A percentile compares a stretch with the other conserved stretches of the same genome.
Evolutionary conservation across 1,140 invertebrate species (phyloP).

Genomic region (Rhopalosiphum maidis): DNA sequence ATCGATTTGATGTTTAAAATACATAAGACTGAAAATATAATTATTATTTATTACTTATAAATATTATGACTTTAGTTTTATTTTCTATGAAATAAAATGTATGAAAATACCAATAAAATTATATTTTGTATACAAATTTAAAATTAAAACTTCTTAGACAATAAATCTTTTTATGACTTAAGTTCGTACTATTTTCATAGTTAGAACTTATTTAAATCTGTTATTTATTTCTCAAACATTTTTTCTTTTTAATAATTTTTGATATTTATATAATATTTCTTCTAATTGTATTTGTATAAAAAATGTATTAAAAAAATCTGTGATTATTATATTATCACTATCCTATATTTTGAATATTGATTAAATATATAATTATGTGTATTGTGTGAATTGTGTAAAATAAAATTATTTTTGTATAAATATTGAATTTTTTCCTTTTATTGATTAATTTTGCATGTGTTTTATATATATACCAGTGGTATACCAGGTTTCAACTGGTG

Average conservation of each 20-base stretch:
- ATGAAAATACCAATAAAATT: background rate
- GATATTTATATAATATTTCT: background rate
- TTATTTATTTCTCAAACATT: background rate
- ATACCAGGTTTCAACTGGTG: no score
- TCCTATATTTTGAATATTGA: background rate
- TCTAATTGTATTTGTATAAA: background rate
- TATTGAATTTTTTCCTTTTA: background rate
- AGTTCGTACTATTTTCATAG: background rate
- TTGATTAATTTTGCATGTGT: background rate
- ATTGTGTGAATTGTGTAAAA: background rate
- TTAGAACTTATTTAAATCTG: background rate
- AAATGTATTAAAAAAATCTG: background rate
- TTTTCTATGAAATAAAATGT: background rate
- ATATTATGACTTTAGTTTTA: background rate
- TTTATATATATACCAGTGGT: background rate
- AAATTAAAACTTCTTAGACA: background rate
- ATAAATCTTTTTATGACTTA: background rate
- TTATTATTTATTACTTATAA: background rate
- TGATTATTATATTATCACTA: background rate
- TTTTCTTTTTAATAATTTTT: background rate
- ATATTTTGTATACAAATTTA: background rate
- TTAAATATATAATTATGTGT: background rate
- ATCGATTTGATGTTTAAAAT: constrained; percentile 73
- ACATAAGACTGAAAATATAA: constrained; percentile 8
- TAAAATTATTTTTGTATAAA: background rate